Conservation (phyloP, 1,140 invertebrate genomes). For the Luehdorfia chinensis region DNA sequence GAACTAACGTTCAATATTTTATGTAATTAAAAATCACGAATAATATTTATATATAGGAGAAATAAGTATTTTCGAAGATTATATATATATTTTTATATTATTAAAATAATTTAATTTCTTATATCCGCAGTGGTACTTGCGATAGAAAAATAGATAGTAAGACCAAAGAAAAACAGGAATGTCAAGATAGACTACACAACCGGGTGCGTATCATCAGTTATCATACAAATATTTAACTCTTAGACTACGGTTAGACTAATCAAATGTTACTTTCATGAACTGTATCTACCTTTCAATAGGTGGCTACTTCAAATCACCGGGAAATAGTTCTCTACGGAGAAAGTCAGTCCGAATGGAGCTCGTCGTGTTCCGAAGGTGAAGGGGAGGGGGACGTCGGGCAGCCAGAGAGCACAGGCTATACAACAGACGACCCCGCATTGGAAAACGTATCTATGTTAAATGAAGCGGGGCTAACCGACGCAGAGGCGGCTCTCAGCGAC, state of each 20-base stretch:
- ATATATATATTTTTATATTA: too few species aligned
- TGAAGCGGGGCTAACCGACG: conserved; percentile 90
- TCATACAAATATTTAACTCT: too few species aligned
- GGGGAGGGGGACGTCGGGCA: conserved; percentile 76
- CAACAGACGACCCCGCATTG: conserved; percentile 88
- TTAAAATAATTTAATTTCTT: too few species aligned
- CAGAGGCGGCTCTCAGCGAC: conserved; percentile 89
- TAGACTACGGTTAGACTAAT: too few species aligned
- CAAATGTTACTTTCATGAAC: too few species aligned
- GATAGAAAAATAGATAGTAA: conserved; percentile 52
- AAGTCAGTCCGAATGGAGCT: conserved; percentile 89
- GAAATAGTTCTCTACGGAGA: conserved; percentile 74
- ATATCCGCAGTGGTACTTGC: conserved; percentile 55
- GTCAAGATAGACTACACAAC: conserved; percentile 58
- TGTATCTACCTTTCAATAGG: conserved; percentile 22
- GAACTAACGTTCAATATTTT: too few species aligned
- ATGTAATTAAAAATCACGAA: too few species aligned
- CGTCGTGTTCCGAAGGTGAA: conserved; percentile 74
- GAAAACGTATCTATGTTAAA: conserved; percentile 91
- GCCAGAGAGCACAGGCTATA: conserved; percentile 87
- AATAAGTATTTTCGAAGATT: too few species aligned
- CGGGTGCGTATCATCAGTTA: conserved; percentile 42
- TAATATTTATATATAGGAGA: too few species aligned
- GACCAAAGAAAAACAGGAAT: conserved; percentile 58
- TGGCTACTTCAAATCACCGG: conserved; percentile 55